Evolutionary conservation across 2,113 vertebrate species (phyloP).

Genomic region (Monarcha castaneiventris): DNA sequence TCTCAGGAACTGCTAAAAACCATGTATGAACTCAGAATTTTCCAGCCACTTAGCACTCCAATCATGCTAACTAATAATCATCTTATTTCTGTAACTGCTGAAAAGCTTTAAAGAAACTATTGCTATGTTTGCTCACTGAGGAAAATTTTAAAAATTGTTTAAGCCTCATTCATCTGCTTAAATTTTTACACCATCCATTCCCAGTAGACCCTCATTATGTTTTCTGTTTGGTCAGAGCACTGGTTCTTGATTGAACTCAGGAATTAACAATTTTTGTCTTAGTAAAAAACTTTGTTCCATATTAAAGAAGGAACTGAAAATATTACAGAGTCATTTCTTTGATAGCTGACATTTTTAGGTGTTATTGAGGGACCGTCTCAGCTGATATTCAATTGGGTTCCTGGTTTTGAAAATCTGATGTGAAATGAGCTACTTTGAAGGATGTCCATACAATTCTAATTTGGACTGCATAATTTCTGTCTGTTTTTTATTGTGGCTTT

Average conservation of each 20-base stretch:
- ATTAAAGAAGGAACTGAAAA: background rate
- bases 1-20: background rate
- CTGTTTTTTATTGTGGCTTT: background rate
- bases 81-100: background rate
- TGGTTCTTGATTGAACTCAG: background rate
- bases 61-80: background rate
- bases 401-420: background rate
- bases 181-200: background rate
- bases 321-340: background rate
- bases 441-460: background rate
- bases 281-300: background rate
- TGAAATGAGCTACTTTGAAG: background rate
- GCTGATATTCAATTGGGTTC: background rate
- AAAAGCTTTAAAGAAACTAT: background rate
- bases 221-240: background rate
- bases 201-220: background rate
- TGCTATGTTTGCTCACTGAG: background rate
- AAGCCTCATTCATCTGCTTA: background rate
- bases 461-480: background rate
- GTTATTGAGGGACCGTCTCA: background rate
- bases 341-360: background rate
- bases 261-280: background rate
- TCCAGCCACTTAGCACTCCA: background rate
- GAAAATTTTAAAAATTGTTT: background rate
- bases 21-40: background rate